These are phyloP conservation scores for Pemphigus obesinymphae DNA, from an alignment of 1,140 invertebrate species.

Conservation along the genomic window DNA sequence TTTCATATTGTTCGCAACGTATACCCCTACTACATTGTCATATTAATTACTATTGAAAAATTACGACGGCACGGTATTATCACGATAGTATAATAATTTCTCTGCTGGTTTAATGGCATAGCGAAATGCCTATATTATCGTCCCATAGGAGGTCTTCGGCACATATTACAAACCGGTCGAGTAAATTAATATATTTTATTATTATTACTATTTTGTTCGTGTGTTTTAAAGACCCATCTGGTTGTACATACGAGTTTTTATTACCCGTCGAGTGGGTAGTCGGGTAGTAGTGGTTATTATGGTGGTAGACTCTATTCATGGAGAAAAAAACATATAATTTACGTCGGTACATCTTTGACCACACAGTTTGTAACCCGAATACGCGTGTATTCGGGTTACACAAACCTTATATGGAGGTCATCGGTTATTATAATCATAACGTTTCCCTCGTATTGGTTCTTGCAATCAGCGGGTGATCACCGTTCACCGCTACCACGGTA, in stretches of 20 bases:
- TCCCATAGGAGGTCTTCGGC: neutral
- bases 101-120: neutral
- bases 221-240: neutral
- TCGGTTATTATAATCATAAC: constrained; percentile 22
- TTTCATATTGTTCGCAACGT: neutral
- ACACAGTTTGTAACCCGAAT: constrained; percentile 27
- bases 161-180: neutral
- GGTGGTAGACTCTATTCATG: neutral
- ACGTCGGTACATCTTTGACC: constrained; percentile 31
- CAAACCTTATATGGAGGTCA: constrained; percentile 3
- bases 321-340: constrained; percentile 17
- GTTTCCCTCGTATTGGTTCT: neutral
- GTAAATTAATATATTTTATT: constrained; percentile 36
- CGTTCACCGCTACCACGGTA: neutral
- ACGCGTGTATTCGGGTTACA: constrained; percentile 9
- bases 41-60: neutral
- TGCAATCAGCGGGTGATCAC: neutral
- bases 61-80: neutral
- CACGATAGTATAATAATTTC: neutral
- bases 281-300: neutral
- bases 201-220: constrained; percentile 6
- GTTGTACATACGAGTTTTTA: constrained; percentile 12
- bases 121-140: neutral
- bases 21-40: neutral
- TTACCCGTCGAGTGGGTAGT: neutral